A percentile compares a stretch with the other conserved stretches of the same genome.
These are phyloP conservation scores for Apteryx mantelli DNA, from an alignment of 2,113 vertebrate species.

Conservation along the genomic window DNA sequence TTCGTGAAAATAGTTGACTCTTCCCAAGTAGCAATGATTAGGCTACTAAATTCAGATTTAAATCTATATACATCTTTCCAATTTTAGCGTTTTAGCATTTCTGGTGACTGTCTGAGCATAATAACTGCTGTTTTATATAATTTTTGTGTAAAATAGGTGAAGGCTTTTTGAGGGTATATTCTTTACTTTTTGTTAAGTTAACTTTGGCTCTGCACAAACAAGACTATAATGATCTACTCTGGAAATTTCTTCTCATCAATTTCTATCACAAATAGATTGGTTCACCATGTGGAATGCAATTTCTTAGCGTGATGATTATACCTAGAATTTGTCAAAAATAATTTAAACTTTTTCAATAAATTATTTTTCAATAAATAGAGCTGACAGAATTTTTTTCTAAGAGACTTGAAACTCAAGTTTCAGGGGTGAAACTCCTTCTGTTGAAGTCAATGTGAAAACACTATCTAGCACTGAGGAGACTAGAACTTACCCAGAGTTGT, in stretches of 20 bases:
- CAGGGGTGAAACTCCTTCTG: neutral
- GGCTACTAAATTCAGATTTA: neutral
- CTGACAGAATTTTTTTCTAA: neutral
- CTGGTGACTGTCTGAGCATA: neutral
- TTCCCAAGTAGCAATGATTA: no score
- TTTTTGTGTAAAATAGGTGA: neutral
- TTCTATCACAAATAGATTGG: neutral
- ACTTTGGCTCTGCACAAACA: neutral
- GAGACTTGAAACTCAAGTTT: neutral
- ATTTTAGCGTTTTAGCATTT: neutral
- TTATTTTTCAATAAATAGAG: neutral
- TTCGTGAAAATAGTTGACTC: neutral
- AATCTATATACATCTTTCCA: neutral
- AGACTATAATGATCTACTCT: conserved; percentile 24
- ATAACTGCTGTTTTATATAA: neutral
- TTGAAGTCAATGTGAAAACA: neutral
- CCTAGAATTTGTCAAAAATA: neutral
- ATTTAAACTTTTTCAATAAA: neutral
- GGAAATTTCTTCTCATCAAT: conserved; percentile 1
- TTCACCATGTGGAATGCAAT: neutral
- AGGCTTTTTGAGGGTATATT: neutral
- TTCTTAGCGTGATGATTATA: neutral
- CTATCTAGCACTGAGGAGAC: neutral
- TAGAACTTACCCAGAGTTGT: neutral
- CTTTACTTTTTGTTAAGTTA: neutral